Conservation (phyloP, 2,888 invertebrate species). For the Onthophagus sagittarius region DNA sequence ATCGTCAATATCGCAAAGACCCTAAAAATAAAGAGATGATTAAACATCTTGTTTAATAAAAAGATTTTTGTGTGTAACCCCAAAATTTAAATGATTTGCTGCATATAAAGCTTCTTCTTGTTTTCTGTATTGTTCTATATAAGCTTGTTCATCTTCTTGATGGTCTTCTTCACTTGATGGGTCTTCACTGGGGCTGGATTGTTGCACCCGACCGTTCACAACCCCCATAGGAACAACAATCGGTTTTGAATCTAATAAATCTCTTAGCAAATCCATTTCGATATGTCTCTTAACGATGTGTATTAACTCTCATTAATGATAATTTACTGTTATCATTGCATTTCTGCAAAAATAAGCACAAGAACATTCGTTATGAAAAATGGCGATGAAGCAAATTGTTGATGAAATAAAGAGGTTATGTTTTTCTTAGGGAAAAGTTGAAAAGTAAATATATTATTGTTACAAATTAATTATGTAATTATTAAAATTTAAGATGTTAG, state of each 20-base stretch:
- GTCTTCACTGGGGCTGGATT: conserved; percentile 18
- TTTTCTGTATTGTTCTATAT: conserved; percentile 29
- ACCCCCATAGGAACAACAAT: conserved; percentile 22
- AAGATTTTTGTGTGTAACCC: conserved; percentile 8
- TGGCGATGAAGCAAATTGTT: no score
- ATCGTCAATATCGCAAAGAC: conserved; percentile 13
- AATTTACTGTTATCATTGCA: no score
- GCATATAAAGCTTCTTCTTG: conserved; percentile 38
- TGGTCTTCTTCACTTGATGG: conserved; percentile 16
- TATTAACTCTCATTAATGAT: no score
- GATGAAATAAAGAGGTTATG: no score
- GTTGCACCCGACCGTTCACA: conserved; percentile 21
- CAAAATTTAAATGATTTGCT: conserved; percentile 17
- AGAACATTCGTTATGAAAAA: no score
- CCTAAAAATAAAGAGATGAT: conserved; percentile 9
- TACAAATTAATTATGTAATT: no score
- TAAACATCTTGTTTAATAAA: no score
- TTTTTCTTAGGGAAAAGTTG: no score
- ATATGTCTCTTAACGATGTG: background rate
- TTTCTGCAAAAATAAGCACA: no score
- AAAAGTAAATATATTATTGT: no score
- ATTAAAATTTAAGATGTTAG: no score
- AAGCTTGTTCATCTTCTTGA: conserved; percentile 35
- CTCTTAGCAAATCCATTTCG: conserved; percentile 1
- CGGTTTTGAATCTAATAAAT: background rate